Base-by-base conservation (phyloP, 2,113 vertebrate species). In the Microcebus tavaratra region DNA sequence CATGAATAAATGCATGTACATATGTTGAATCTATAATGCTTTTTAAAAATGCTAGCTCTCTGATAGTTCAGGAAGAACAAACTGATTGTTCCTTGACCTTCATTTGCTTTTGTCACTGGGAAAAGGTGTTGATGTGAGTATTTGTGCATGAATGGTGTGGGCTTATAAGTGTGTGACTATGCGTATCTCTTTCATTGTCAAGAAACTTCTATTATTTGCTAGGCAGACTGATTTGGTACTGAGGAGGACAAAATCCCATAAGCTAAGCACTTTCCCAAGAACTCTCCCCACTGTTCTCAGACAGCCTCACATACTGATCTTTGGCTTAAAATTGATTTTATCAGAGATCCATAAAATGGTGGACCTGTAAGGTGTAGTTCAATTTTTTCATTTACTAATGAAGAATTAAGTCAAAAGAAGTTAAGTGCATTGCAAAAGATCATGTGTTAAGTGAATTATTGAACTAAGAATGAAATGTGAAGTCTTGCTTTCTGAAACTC, bases 1-100 rank as follows among this genome's bases (percentile, higher is more conserved):
- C 80, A 92, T 97, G 94, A 93, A 98, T 98, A 97, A 97, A 98
- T 97, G 96, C 83, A 97, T 96, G 79, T 57, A 90, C 87, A 93
- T 97, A 98, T 97, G 94, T 72, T 93, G 87, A 73, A 81, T 91
- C 55, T 94, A 68, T 90, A 95, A 94, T 94, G 27, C 27, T 67
- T 89, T 96, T 67, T 39, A 27, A 80, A 95, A 96, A 53, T 55
- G 45, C 25, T 87, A 68, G 39, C 48, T 97, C 91, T 89, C 34
- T 96, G 59, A 70, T 91, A 92, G 53, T 70, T 48, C 80, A 95
- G 45, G 65, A 50, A 55, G 65, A 84, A 90, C 14, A 92, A 92
- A 78, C 7, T 20, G 39, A 29, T 81, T 87, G 55, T 70, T 67
- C 76, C 39, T 94, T 95, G 65, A 87, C 83, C 88, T 93, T 96